phyloP scores from a whole-genome alignment of 2,797 vertebrate species.

The Pyrocephalus nanus region DNA sequence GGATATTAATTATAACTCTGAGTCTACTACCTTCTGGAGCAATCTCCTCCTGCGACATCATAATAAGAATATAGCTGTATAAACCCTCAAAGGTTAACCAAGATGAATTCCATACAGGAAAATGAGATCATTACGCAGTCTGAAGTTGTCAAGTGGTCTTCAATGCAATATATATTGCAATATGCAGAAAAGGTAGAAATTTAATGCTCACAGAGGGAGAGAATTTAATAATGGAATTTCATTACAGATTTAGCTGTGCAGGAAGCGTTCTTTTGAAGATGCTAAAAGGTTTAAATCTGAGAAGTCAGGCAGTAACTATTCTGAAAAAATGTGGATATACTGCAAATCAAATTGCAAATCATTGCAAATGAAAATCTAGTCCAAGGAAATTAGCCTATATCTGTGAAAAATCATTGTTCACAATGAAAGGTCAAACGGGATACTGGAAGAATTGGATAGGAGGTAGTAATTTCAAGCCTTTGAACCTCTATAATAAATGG shows the following conservation, averaged over 20 bases:
- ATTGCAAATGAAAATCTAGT: slow-evolving; percentile 18
- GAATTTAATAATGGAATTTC: background rate
- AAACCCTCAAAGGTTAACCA: background rate
- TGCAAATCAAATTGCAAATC: slow-evolving; percentile 18
- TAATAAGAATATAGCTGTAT: background rate
- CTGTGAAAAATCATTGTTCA: slow-evolving; percentile 10
- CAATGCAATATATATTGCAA: background rate
- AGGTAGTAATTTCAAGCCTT: background rate
- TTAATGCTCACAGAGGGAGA: background rate
- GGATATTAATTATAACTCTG: background rate
- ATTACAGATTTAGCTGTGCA: background rate
- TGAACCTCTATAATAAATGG: background rate
- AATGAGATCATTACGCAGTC: slow-evolving; percentile 11
- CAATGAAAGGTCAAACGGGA: background rate
- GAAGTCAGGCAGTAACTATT: background rate
- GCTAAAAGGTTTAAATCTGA: slow-evolving; percentile 16
- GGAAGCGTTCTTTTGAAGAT: background rate
- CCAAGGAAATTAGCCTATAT: background rate
- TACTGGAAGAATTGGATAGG: background rate
- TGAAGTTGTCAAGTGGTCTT: slow-evolving; percentile 9
- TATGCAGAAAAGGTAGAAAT: background rate
- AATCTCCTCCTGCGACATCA: background rate
- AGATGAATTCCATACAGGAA: background rate
- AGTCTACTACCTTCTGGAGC: background rate
- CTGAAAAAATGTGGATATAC: slow-evolving; percentile 21